These are phyloP conservation scores for Cyanoliseus patagonus DNA, from an alignment of 2,113 vertebrate genomes.

Conservation along the genomic window DNA sequence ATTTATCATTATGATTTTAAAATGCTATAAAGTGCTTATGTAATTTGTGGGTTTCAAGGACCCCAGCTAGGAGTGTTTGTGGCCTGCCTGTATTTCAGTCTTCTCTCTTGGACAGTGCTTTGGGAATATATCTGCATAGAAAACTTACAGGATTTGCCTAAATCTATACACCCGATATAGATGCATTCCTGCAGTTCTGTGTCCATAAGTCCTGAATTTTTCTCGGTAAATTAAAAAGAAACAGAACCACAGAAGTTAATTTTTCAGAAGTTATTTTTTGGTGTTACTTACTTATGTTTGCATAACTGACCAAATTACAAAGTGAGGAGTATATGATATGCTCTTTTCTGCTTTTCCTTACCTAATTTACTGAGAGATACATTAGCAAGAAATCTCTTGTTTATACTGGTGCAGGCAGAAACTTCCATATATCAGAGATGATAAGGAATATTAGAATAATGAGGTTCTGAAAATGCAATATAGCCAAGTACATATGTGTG, in stretches of 20 bases:
- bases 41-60: neutral
- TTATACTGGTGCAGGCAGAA: neutral
- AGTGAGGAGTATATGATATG: neutral
- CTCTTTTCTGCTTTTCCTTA: neutral
- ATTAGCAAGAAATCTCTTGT: neutral
- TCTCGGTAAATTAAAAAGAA: neutral
- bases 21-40: neutral
- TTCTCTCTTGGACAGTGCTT: neutral
- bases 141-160: neutral
- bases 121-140: neutral
- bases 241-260: neutral
- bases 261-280: neutral
- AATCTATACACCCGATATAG: neutral
- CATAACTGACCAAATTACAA: neutral
- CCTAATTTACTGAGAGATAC: neutral
- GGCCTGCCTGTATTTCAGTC: neutral
- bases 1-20: neutral
- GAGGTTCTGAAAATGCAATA: neutral
- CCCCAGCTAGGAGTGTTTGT: neutral
- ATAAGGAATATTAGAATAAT: neutral
- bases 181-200: neutral
- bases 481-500: neutral
- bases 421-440: neutral
- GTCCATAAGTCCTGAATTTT: neutral
- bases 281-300: neutral